These are phyloP conservation scores for Struthidea cinerea DNA, from an alignment of 2,113 vertebrate species.

Conservation along the genomic window DNA sequence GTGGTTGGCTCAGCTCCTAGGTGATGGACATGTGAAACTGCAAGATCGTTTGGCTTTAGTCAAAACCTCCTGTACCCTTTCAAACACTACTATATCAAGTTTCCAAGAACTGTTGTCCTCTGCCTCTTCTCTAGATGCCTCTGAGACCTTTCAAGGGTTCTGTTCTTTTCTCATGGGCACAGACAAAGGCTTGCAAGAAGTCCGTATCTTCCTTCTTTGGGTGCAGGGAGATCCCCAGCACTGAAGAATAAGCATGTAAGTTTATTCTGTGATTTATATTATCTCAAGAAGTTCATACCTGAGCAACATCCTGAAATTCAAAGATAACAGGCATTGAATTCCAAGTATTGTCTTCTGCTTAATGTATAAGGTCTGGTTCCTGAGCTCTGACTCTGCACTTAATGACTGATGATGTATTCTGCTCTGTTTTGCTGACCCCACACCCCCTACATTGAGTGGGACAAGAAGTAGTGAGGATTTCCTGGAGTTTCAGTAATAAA, in stretches of 20 bases:
- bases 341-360: background rate
- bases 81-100: background rate
- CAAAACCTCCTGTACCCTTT: background rate
- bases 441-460: background rate
- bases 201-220: background rate
- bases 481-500: background rate
- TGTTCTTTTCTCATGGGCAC: background rate
- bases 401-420: background rate
- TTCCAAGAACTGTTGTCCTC: background rate
- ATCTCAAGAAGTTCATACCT: background rate
- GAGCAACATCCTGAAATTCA: background rate
- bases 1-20: background rate
- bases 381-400: background rate
- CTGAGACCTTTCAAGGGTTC: background rate
- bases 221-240: background rate
- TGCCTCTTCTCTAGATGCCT: background rate
- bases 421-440: background rate
- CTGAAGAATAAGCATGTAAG: background rate
- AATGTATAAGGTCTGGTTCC: background rate
- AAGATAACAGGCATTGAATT: background rate
- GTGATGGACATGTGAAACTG: background rate
- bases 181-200: background rate
- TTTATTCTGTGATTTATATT: background rate
- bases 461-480: background rate
- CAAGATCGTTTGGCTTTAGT: background rate